These are phyloP conservation scores for Trichonephila clavipes DNA, from an alignment of 1,140 invertebrate genomes.

Conservation along the genomic window DNA sequence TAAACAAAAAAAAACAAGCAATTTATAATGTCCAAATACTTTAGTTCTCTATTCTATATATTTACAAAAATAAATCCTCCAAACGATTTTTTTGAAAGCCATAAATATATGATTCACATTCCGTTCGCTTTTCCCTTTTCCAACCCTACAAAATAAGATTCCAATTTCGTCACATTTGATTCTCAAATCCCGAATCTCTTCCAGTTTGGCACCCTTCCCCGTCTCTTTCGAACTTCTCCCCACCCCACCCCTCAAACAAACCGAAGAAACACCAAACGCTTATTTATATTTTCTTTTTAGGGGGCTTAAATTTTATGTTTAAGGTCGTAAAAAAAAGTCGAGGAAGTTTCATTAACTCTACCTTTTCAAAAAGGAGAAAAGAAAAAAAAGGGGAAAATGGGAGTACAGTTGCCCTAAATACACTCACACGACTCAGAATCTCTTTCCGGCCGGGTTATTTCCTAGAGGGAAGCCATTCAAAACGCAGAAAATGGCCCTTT, in stretches of 20 bases:
- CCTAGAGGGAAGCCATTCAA: constrained; percentile 42
- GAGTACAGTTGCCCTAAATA: constrained; percentile 37
- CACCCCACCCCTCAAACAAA: not conserved
- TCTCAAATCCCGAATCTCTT: not conserved
- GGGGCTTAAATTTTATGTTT: constrained; percentile 41
- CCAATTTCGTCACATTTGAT: not conserved
- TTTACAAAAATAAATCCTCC: too few relatives aligned
- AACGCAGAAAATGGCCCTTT: constrained; percentile 39
- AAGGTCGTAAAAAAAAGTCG: constrained; percentile 45
- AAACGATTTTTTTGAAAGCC: too few relatives aligned
- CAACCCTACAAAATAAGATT: not conserved
- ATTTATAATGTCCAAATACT: too few relatives aligned
- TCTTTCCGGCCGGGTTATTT: constrained; percentile 36
- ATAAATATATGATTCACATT: too few relatives aligned
- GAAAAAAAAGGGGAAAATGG: not conserved
- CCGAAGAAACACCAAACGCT: not conserved
- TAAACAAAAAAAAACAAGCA: too few relatives aligned
- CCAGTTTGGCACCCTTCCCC: not conserved
- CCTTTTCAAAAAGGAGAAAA: not conserved
- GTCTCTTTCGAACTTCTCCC: not conserved
- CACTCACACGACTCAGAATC: not conserved
- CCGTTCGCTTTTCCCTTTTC: too few relatives aligned
- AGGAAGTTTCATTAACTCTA: constrained; percentile 48
- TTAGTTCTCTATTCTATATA: too few relatives aligned
- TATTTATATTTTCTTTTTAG: constrained; percentile 39